Base-by-base conservation (phyloP, 2,797 vertebrate genomes). In the Sebastes kiyomatsui region DNA sequence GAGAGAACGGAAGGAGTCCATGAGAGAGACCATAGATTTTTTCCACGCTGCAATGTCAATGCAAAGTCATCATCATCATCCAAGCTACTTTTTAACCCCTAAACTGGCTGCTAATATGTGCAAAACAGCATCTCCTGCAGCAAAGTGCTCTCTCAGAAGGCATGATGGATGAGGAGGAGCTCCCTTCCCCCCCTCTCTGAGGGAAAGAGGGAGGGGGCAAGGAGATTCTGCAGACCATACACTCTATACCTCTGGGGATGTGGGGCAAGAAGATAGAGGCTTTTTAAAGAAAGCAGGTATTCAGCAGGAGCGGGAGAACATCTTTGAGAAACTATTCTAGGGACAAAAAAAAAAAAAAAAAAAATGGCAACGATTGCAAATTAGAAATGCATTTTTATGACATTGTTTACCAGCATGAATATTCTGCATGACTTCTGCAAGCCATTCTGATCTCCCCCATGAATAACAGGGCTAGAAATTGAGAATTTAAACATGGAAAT, bases 391-490 rank as follows among this genome's bases (percentile, higher is more conserved):
- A 93, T 95, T 95, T 93, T 95, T 90, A 91, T 94, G 91, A 94
- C 90, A 91, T 94, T 93, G 93, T 96, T 95, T 95, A 95, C 93
- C 95, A 96, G 95, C 96, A 96, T 96, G 95, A 96, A 90, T 93
- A 95, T 95, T 95, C 89, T 96, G 96, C 96, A 96, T 96, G 93
- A 93, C 92, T 93, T 94, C 92, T 94, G 93, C 93, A 95, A 96
- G 94, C 91, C 95, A 94, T 90, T 90, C 90, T 82, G 80, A 89
- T 75, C 87, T 68, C 86, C 83, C 84, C 79, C 81, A 81, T 80
- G 81, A 94, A 90, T 81, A 88, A 93, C 91, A 95, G 94, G 94
- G 94, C 91, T 93, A 92, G 88, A 89, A 94, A 93, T 92, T 84
- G 84, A 94, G 46, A 79, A 73, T 77, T 84, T 66, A 89, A 92